Conservation (phyloP, 35 echinoderm and acorn worm genomes). For the Acanthaster planci region DNA sequence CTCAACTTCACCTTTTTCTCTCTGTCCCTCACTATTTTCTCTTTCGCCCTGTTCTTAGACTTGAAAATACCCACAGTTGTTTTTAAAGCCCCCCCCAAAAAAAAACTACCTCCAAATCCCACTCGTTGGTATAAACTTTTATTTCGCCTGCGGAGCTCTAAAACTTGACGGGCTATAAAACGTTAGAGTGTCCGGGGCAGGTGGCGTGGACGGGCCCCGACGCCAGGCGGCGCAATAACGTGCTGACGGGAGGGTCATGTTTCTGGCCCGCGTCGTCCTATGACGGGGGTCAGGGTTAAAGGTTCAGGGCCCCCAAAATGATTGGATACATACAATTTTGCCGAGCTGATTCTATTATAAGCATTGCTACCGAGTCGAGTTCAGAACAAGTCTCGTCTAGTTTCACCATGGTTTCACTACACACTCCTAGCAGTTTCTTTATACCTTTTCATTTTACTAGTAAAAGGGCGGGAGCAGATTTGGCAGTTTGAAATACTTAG, state of each 20-base stretch:
- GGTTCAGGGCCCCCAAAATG: constrained; percentile 8
- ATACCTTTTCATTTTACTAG: too few relatives aligned
- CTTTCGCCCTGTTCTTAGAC: not conserved
- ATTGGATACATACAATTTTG: constrained; percentile 1
- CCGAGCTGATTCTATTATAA: not conserved
- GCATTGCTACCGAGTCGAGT: too few relatives aligned
- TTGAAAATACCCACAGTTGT: not conserved
- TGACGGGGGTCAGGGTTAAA: constrained; percentile 4
- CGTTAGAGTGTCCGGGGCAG: constrained; percentile 50
- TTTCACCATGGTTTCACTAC: too few relatives aligned
- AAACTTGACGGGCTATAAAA: constrained; percentile 67
- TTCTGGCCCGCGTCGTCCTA: not conserved
- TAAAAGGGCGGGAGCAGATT: too few relatives aligned
- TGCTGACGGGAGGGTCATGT: not conserved
- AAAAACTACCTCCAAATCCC: constrained; percentile 11
- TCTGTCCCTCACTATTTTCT: not conserved
- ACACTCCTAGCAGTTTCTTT: too few relatives aligned
- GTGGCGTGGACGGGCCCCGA: constrained; percentile 32
- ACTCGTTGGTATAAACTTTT: constrained; percentile 63
- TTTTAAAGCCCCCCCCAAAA: not conserved
- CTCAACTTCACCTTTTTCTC: not conserved
- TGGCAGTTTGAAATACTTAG: too few relatives aligned
- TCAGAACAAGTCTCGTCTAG: too few relatives aligned
- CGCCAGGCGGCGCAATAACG: constrained; percentile 22
- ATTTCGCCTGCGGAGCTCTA: constrained; percentile 49